Evolutionary conservation across 2,888 invertebrate species (phyloP), one percentile per base, ranked within the genome.

Genomic region (Ochropleura plecta): DNA sequence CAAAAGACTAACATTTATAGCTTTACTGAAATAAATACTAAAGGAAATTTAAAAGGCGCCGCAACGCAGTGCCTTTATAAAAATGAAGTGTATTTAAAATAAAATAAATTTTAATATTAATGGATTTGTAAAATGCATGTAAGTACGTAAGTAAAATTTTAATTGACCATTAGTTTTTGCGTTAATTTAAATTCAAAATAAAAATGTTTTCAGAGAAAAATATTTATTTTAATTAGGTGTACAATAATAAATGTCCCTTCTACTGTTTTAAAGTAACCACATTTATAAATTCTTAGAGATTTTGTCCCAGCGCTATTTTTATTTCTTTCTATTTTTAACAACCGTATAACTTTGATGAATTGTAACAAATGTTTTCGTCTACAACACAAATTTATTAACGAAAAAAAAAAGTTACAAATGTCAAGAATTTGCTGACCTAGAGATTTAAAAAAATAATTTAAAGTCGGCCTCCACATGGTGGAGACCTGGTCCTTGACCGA

Each of bases 401-500:
- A 70, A 53, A 16, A 64, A 30, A n/a, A 70, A 77, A 66, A 74
- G 42, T 73, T 49, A 72, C 60, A 65, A 79, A 77, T 67, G 51
- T 75, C 78, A 79, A 83, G 78, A 78, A 72, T 84, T 77, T 30
- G 67, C 78, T 91, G 91, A 92, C 93, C 92, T 93, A 92, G 91
- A 92, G 88, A 86, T 77, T 48, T 65, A 74, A 85, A 89, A 86
- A 87, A 81, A 87, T 69, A 76, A 78, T 82, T 80, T 75, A 79
- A 78, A 84, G 85, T 83, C 85, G 65, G 51, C 85, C 81, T 76
- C 79, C 81, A 76, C 80, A 70, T 80, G 85, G 90, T 92, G n/a
- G n/a, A n/a, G n/a, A n/a, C n/a, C n/a, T n/a, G n/a, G n/a, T 93
- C 90, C 91, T 93, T 93, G 93, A 93, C 93, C 93, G 92, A 82